phyloP scores from a whole-genome alignment of 2,797 vertebrate species.

The Poeciliopsis infans region DNA sequence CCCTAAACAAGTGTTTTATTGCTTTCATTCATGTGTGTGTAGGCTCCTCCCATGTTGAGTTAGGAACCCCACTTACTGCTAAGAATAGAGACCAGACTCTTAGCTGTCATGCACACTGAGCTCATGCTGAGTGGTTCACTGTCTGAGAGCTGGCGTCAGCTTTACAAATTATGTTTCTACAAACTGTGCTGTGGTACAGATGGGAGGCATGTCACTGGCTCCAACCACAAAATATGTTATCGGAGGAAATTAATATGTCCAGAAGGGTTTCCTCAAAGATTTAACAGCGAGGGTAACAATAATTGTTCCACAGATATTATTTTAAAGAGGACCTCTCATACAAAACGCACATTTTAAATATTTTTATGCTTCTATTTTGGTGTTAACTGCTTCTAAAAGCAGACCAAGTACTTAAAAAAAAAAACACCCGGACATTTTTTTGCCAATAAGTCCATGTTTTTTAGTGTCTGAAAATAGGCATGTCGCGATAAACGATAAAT shows the following conservation, averaged over 20 bases:
- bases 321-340: no score
- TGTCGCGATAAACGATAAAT: no score
- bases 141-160: neutral
- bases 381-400: no score
- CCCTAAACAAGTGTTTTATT: neutral
- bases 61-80: neutral
- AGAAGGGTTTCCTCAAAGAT: neutral
- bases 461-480: no score
- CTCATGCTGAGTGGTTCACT: neutral
- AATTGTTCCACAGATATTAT: neutral
- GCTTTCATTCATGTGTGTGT: neutral
- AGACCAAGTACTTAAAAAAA: no score
- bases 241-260: no score
- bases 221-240: neutral
- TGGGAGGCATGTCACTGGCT: neutral
- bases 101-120: neutral
- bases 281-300: neutral
- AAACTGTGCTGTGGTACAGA: neutral
- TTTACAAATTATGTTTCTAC: neutral
- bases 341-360: no score
- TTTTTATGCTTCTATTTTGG: no score
- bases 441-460: no score
- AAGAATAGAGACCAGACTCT: neutral
- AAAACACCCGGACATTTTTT: no score
- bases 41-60: neutral